A percentile compares a stretch with the other conserved stretches of the same genome.
Evolutionary conservation across 2,113 vertebrate genomes (phyloP).

Genomic region (Plecotus auritus): DNA sequence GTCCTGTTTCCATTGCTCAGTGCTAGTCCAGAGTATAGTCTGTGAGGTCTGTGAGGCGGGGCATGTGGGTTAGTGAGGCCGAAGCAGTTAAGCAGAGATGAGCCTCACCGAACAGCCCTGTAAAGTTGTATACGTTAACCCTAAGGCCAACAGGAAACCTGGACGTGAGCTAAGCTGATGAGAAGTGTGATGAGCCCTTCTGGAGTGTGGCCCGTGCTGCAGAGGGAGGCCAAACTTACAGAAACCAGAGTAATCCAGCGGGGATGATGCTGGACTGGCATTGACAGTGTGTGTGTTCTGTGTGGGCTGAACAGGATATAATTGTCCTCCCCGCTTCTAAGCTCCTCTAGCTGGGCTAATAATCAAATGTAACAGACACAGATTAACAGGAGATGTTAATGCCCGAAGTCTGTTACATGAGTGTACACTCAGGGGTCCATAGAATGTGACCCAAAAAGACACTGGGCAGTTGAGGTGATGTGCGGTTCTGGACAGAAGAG

Average conservation of each 20-base stretch:
- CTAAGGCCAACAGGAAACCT: neutral
- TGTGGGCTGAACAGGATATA: too few relatives aligned
- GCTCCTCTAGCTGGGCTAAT: neutral
- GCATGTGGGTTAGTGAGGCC: neutral
- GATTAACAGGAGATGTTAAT: neutral
- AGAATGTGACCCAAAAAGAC: neutral
- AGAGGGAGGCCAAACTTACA: neutral
- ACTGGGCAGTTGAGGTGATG: neutral
- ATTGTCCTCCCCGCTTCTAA: neutral
- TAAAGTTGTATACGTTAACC: neutral
- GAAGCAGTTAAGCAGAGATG: neutral
- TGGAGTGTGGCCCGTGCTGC: neutral
- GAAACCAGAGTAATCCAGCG: neutral
- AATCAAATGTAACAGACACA: neutral
- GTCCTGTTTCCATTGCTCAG: neutral
- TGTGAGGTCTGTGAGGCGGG: neutral
- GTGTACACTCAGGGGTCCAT: neutral
- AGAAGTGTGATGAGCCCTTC: neutral
- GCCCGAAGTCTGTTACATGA: neutral
- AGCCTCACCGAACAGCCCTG: neutral
- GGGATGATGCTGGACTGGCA: neutral
- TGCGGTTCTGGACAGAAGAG: neutral
- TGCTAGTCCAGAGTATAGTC: neutral
- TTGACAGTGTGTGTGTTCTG: neutral
- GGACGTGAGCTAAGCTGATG: neutral